These are phyloP conservation scores for Pan troglodytes DNA, from an alignment of 2,113 vertebrate genomes.

Conservation along the genomic window NHGRI_mPanTro3-v2.1_pri NC_086015.1:50814001-50814500, in stretches of 20 bases:
- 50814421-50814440: accelerated
- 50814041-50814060: slow-evolving; percentile 73
- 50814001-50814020: slow-evolving; percentile 79
- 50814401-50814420: accelerated
- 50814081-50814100: accelerated
- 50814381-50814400: slow-evolving; percentile 11
- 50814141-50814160: neutral
- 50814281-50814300: neutral
- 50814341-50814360: neutral
- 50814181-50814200: neutral
- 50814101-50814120: slow-evolving; percentile 34
- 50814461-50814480: neutral
- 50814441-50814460: accelerated
- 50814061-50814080: slow-evolving; percentile 89
- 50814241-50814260: neutral
- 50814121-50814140: slow-evolving; percentile 25
- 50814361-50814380: neutral
- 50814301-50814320: neutral
- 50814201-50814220: neutral
- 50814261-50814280: neutral
- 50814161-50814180: neutral
- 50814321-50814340: neutral
- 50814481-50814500: neutral
- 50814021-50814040: slow-evolving; percentile 86
- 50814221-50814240: neutral